Base-by-base conservation (phyloP, 2,888 invertebrate genomes). In the Sicus ferrugineus region DNA sequence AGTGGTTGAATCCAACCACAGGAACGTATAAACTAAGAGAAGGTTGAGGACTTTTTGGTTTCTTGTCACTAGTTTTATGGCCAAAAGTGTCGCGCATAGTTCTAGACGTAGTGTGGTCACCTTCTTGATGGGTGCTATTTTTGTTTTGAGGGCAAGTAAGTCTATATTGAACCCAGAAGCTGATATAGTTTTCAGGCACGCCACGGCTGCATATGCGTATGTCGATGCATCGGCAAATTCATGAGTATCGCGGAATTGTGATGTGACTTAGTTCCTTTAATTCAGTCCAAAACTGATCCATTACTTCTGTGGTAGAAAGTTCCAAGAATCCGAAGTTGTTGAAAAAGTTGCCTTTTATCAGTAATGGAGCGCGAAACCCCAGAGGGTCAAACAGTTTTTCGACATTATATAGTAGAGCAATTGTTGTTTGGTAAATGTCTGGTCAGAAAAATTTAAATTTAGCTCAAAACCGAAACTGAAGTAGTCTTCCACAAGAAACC, bases 141-240 rank as follows among this genome's bases (percentile, higher is more conserved):
- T 48, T 64, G 64, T 64, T 30, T 64, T 64, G 16, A 52, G 23
- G 28, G 50, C 30, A 28, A 64, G 64, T 48, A 64, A 31, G 6
- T 26, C 19, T 30, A 64, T 31, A 2, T 64, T 31, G 9, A 50
- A 30, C 9, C n/a, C 23, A n/a, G 50, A 48, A 3, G 30, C n/a
- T 30, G 64, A 50, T 5, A 21, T n/a, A 21, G 42, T 23, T 31
- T 65, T 65, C 54, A 65, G 26, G 19, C 46, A 63, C 16, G 46
- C 63, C 42, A 63, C 63, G 19, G 42, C 63, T 7, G 63, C 46
- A 23, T 65, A 65, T 19, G 65, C 65, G 52, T 65, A 42, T 34
- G 34, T 46, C 9, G 38, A 65, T 34, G 54, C 65, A 46, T 65
- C 54, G 1, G 34, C 52, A 21, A 64, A 52, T 2, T 50, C 31